Base-by-base conservation (phyloP, 2,797 vertebrate species). In the Lemur catta region DNA sequence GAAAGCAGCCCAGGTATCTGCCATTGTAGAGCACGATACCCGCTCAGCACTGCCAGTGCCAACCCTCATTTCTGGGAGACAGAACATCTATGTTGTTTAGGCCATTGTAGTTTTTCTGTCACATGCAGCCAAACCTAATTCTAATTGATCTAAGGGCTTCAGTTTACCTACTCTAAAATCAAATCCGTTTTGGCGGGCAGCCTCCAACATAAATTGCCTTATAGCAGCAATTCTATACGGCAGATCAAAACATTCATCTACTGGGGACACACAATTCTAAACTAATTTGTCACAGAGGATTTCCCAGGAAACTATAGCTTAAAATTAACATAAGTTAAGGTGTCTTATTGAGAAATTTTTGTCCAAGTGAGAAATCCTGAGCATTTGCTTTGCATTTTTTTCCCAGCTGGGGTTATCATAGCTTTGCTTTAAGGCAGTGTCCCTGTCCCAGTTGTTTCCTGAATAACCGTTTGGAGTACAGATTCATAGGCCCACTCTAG, bases 21-120 rank as follows among this genome's bases (percentile, higher is more conserved):
- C 11, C 7, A 0, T 2, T n/a, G 18, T 14, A 46, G 35, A 48
- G 57, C 0, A 2, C 1, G 0, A 18, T 18, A 9, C 12, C 20
- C 0, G 1, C 26, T 41, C 43, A 38, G 52, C 14, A 6, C 52
- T 38, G 61, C 38, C 52, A 28, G 6, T 17, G 50, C 33, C 24
- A 38, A 55, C 7, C 26, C 57, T 26, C 30, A 10, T 18, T 57
- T 41, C 41, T 71, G 8, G 22, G 17, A 46, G 24, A 24, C 52
- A 65, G 26, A n/a, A 43, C 7, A 43, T 7, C 57, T 17, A 6
- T 24, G 33, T 17, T 82, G 14, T 33, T 41, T 50, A 33, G 71
- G 48, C 78, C 41, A 18, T 35, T 59, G 78, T 67, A 30, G 46
- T 24, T n/a, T 41, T 61, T 71, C 79, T 35, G 26, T 81, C 48